These are phyloP conservation scores for Drymodes brunneopygia DNA, from an alignment of 2,113 vertebrate species.

Conservation along the genomic window DNA sequence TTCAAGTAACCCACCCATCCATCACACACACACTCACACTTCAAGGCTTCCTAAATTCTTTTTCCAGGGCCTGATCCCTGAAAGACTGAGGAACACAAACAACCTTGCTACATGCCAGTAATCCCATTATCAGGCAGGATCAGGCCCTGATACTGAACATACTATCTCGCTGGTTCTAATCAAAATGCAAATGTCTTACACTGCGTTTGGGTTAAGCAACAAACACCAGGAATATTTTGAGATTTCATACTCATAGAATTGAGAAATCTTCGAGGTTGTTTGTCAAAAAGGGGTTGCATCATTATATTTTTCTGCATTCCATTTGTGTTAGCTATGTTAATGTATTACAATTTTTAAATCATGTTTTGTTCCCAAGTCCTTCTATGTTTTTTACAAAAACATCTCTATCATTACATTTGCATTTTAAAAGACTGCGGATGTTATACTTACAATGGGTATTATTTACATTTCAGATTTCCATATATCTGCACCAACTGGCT, in stretches of 20 bases:
- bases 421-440: constrained; percentile 63
- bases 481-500: constrained; percentile 58
- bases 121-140: constrained; percentile 38
- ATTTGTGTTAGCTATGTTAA: constrained; percentile 7
- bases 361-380: constrained; percentile 33
- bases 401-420: constrained; percentile 57
- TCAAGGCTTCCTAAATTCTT: neutral
- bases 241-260: neutral
- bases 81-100: neutral
- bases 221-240: constrained; percentile 3
- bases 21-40: neutral
- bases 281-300: neutral
- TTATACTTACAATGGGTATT: constrained; percentile 46
- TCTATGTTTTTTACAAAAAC: constrained; percentile 43
- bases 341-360: neutral
- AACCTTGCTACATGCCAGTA: neutral
- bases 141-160: neutral
- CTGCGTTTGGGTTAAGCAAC: neutral
- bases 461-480: constrained; percentile 63
- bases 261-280: neutral
- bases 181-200: constrained; percentile 22
- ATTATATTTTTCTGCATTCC: neutral
- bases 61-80: neutral
- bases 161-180: neutral
- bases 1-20: constrained; percentile 16